Conservation (phyloP, 2,113 vertebrate species). For the Atherinomorus stipes region DNA sequence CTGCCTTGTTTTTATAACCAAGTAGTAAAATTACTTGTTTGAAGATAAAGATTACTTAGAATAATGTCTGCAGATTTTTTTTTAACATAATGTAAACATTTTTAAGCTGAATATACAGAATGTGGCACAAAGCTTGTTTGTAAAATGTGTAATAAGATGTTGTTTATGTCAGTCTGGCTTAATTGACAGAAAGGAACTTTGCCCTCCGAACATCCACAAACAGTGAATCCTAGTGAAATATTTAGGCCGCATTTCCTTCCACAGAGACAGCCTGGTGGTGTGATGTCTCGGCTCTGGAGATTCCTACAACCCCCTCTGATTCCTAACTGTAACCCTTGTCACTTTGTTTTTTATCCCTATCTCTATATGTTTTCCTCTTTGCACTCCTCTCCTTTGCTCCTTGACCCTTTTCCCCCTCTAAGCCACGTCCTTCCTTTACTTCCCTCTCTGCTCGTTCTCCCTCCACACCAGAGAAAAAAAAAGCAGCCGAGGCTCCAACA, state of each 20-base stretch:
- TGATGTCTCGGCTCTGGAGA: conserved; percentile 43
- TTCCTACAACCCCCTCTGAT: conserved; percentile 1
- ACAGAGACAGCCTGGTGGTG: conserved; percentile 45
- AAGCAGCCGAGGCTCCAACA: conserved; percentile 17
- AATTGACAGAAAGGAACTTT: conserved; percentile 45
- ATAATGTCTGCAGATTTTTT: no score
- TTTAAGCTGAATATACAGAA: not conserved
- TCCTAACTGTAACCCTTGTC: not conserved
- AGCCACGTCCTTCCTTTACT: not conserved
- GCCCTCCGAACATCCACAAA: conserved; percentile 55
- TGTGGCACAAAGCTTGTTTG: not conserved
- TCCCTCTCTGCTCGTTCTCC: not conserved
- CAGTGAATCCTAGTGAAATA: conserved; percentile 63
- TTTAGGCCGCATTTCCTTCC: conserved; percentile 60
- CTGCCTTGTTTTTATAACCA: no score
- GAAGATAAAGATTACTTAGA: no score
- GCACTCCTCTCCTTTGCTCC: not conserved
- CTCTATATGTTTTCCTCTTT: not conserved
- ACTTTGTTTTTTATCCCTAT: conserved; percentile 5
- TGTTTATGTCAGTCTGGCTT: conserved; percentile 12
- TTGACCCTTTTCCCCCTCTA: conserved; percentile 2
- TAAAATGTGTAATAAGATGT: conserved; percentile 12
- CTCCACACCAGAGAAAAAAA: conserved; percentile 12
- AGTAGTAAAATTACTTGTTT: no score
- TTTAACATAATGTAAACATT: no score